These are phyloP conservation scores for Notothenia rossii DNA, from an alignment of 2,113 vertebrate genomes.

Conservation along the genomic window DNA sequence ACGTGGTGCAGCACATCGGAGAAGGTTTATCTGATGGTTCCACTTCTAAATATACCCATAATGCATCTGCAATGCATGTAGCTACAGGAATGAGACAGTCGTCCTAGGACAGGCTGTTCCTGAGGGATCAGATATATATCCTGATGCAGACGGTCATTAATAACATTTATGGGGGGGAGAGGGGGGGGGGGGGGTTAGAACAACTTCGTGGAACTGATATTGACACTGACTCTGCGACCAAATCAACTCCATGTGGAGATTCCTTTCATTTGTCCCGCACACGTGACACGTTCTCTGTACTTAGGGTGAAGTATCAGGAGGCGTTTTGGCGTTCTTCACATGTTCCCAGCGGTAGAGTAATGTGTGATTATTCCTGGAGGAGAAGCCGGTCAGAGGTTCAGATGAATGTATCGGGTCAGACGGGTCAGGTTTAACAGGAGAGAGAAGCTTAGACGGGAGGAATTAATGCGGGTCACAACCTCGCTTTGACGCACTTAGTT, in stretches of 20 bases:
- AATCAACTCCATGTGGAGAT: no score
- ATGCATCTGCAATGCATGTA: no score
- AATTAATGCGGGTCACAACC: conserved; percentile 1
- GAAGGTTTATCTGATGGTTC: no score
- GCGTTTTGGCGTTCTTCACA: no score
- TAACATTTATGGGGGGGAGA: conserved; percentile 32
- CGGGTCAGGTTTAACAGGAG: neutral
- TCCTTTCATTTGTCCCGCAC: conserved; percentile 2
- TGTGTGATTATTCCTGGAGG: neutral
- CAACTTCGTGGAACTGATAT: conserved; percentile 66
- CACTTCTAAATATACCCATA: no score
- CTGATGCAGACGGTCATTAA: conserved; percentile 34
- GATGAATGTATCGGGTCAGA: conserved; percentile 28
- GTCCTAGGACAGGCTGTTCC: conserved; percentile 49
- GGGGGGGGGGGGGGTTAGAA: neutral
- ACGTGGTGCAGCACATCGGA: no score
- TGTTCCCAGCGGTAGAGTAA: neutral
- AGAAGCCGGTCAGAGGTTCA: neutral
- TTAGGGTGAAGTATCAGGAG: conserved; percentile 2
- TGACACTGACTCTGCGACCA: conserved; percentile 36
- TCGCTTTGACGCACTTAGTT: neutral
- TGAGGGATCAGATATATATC: conserved; percentile 22
- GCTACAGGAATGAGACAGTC: no score
- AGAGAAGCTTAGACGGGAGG: neutral
- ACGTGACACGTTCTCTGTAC: neutral